Base-by-base conservation (phyloP, 2,888 invertebrate species). In the Perithous albicinctus region DNA sequence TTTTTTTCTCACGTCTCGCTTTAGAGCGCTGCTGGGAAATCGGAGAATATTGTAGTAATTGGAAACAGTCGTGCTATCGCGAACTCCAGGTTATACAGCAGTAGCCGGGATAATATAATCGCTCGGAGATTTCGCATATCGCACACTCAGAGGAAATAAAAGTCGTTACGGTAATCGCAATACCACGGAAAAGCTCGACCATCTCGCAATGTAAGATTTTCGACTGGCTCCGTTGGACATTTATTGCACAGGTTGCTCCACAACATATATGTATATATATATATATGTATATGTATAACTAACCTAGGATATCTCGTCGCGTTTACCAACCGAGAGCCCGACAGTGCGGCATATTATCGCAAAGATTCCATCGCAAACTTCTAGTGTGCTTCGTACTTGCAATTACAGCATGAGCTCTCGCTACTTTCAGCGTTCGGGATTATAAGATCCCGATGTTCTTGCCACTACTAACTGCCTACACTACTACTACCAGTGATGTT, bases 301-400 rank as follows among this genome's bases (percentile, higher is more conserved):
- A n/a, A n/a, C 2, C 61, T 12, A 8, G 35, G 10, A 20, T 6
- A 41, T 15, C 32, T 41, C 41, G 63, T 15, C 23, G n/a, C 32
- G 32, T 32, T 32, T 32, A 35, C 15, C 20, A 38, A 20, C 63
- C 35, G 18, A 20, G 12, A 12, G 20, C 38, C 38, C 63, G 63
- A 66, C 72, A 32, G 32, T 38, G 32, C 46, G 41, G 51, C 64
- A 76, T 67, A 72, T 66, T 72, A 76, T 80, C 69, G 56, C 56
- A 3, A 67, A 72, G 70, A 80, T 76, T 80, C 59, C 76, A 80
- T 76, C 76, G 76, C 72, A 72, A 76, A 72, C 41, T 80, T 80
- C 32, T 18, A 15, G 76, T 51, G 70, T 6, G 32, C 41, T 80
- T 67, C 41, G 63, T 67, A 59, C 43, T 46, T 43, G 76, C 66